Percentiles rank a stretch among this genome's conserved stretches.
Evolutionary conservation across 1,140 invertebrate genomes (phyloP).

Genomic region (Cotesia chilonis): DNA sequence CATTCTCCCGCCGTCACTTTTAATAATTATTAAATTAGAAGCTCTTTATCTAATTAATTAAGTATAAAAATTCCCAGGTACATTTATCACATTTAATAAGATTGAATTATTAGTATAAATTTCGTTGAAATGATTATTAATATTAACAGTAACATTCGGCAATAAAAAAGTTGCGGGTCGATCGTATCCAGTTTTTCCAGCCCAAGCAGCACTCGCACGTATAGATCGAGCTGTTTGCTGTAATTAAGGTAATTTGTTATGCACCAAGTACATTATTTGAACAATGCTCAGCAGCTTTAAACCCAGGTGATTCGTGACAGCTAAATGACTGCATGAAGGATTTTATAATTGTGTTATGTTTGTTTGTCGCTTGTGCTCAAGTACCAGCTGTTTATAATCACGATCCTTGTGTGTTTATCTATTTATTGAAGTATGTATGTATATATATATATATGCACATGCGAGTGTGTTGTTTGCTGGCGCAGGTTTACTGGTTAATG

Average conservation of each 20-base stretch:
- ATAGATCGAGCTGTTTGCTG: background rate
- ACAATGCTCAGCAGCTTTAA: conserved; percentile 1
- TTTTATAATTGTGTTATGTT: conserved; percentile 5
- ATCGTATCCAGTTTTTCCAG: background rate
- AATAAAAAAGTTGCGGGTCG: conserved; percentile 1
- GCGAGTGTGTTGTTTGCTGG: too few species aligned
- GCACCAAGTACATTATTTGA: conserved; percentile 13
- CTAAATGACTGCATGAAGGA: conserved; percentile 11
- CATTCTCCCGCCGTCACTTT: too few species aligned
- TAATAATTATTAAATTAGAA: too few species aligned
- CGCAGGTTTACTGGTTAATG: too few species aligned
- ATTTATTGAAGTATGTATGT: background rate
- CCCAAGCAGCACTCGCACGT: background rate
- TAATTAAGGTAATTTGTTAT: conserved; percentile 21
- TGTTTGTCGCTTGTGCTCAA: background rate
- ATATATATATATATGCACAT: background rate
- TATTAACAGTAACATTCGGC: too few species aligned
- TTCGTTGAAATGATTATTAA: too few species aligned
- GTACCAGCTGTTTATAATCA: conserved; percentile 4
- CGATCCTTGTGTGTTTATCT: background rate
- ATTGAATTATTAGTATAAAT: too few species aligned
- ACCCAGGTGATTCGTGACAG: conserved; percentile 9
- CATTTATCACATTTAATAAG: too few species aligned
- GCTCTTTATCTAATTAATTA: too few species aligned
- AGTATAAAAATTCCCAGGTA: too few species aligned